Evolutionary conservation across 2,113 vertebrate genomes (phyloP), one percentile per base, ranked within the genome.

Genomic region (Xyrauchen texanus): DNA sequence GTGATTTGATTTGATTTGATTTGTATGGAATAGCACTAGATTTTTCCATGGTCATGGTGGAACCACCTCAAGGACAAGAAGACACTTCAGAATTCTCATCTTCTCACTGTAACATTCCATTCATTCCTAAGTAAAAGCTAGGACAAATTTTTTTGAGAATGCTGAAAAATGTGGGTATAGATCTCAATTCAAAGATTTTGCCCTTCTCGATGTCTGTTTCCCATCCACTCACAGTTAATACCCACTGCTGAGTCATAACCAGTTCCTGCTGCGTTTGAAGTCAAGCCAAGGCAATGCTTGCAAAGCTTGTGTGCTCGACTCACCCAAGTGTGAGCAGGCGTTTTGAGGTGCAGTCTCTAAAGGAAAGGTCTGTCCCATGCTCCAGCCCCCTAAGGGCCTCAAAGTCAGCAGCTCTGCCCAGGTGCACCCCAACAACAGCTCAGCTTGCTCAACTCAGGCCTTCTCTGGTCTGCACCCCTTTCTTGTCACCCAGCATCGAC

Each of bases 311-410:
- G 4, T 65, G 10, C 49, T 62, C n/a, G 75, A 90, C 92, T 92
- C 89, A 94, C 92, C 91, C 15, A 83, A 81, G 79, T 78, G 76
- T 73, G 67, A 84, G 21, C 79, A 86, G 70, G 55, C 82, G 86
- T 92, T 82, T 82, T 87, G 87, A 87, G 88, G 81, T 85, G 83
- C 83, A 76, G 83, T 88, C 86, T 91, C 90, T 84, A 91, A 86
- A 81, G 86, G 85, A 81, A 93, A 85, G 82, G 89, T 91, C 89
- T 93, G 93, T 88, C 93, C 93, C 93, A 94, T 94, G 90, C 85
- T 94, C 88, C 78, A 90, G 89, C 90, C 91, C 21, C 92, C 67
- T 73, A 83, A 91, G 91, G 91, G 21, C 21, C 21, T 34, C 21
- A 34, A 89, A 85, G 87, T 71, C 66, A 0, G 47, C 42, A 46